A percentile compares a stretch with the other conserved stretches of the same genome.
These are phyloP conservation scores for Hydropotes inermis DNA, from an alignment of 2,113 vertebrate species.

Conservation along the genomic window DNA sequence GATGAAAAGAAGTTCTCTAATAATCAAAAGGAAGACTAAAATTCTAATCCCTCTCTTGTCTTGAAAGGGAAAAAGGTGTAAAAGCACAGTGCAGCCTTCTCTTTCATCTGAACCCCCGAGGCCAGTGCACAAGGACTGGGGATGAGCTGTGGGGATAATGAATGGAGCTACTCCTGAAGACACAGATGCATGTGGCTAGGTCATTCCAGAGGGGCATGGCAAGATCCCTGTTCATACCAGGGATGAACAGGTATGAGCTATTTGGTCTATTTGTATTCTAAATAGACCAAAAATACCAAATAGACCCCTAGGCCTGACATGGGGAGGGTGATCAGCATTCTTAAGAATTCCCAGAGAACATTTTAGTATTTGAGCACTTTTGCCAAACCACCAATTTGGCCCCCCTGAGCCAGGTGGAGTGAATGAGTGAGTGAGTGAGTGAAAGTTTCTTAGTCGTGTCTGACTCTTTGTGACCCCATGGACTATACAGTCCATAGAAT, in stretches of 20 bases:
- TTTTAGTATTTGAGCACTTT: background rate
- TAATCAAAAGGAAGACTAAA: constrained; percentile 58
- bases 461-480: accelerated
- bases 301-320: background rate
- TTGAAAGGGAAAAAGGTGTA: background rate
- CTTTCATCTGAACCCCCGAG: background rate
- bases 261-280: too few species aligned
- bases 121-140: background rate
- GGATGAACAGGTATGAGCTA: background rate
- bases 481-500: background rate
- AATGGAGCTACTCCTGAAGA: background rate
- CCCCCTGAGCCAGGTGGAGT: background rate
- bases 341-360: background rate
- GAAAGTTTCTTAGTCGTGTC: accelerated
- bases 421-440: background rate
- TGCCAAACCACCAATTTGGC: background rate
- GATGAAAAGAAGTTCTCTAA: constrained; percentile 57
- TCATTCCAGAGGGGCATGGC: background rate
- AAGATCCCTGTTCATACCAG: too few species aligned
- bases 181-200: background rate
- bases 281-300: background rate
- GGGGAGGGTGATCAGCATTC: background rate
- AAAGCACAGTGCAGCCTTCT: background rate
- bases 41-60: constrained; percentile 49
- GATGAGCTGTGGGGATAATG: background rate